Conservation (phyloP, 2,888 invertebrate genomes). For the Eristalinus aeneus region DNA sequence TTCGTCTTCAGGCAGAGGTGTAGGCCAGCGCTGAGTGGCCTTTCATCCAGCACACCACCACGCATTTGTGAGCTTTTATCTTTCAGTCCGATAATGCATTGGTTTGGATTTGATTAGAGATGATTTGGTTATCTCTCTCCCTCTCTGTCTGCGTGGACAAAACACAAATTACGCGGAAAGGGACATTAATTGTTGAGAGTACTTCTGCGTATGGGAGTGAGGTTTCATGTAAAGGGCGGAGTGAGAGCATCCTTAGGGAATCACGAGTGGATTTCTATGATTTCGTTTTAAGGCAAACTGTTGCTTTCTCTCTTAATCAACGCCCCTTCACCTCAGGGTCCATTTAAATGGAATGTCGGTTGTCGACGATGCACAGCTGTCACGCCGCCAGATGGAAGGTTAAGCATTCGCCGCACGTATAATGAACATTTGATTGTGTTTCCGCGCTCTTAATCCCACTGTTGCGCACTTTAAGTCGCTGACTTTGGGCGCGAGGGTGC, state of each 20-base stretch:
- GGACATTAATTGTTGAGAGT: neutral
- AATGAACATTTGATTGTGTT: conserved; percentile 63
- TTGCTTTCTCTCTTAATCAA: neutral
- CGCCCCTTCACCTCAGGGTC: neutral
- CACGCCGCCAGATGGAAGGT: conserved; percentile 5
- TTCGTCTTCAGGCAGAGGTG: neutral
- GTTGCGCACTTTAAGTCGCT: conserved; percentile 40
- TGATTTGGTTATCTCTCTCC: conserved; percentile 29
- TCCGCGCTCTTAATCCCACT: conserved; percentile 38
- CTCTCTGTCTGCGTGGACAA: conserved; percentile 1
- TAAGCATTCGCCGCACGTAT: conserved; percentile 62
- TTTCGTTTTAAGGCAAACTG: conserved; percentile 11
- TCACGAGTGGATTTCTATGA: neutral
- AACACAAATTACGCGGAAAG: neutral
- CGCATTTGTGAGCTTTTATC: conserved; percentile 48
- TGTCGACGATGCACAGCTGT: neutral
- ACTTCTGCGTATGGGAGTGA: neutral
- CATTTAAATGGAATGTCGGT: neutral
- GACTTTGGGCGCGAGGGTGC: conserved; percentile 12
- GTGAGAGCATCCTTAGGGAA: neutral
- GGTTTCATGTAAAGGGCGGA: neutral
- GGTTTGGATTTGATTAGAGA: conserved; percentile 53
- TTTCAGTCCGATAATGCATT: conserved; percentile 34
- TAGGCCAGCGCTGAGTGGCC: neutral
- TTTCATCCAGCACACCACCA: neutral